Base-by-base conservation (phyloP, 30 jellyfish, hydroid and myxozoan genomes). In the Aurelia sp. region DNA sequence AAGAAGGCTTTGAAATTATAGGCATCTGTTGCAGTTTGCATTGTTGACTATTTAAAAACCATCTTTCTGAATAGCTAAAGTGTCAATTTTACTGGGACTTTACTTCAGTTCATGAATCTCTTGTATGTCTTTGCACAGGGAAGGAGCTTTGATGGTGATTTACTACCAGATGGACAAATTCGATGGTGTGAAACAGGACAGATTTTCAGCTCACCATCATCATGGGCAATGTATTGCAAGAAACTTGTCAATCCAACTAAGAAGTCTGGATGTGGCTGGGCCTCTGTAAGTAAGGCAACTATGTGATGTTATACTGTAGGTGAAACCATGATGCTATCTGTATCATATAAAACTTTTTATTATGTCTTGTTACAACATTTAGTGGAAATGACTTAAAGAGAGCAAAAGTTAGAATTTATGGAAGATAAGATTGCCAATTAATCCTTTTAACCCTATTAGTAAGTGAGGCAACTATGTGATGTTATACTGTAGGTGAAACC, bases 191-290 rank as follows among this genome's bases (percentile, higher is more conserved):
- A 94, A 75, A 93, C 94, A 17, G 93, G 90, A 20, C 95, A 78
- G 30, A 89, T 88, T 30, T 94, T 94, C 84, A 94, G 99, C 75
- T 94, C 99, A 4, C 99, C 99, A 41, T 94, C 99, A 51, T 96
- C 99, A 11, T 94, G 99, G 99, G 99, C 99, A 21, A 94, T 94
- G 99, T 73, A 84, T 67, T 94, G 99, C 90, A 94, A 94, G 85
- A 89, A 94, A 66, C 92, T 89, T 82, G 97, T 94, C 60, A 94
- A 94, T 81, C 99, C 99, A 15, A 97, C 91, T 31, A 94, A 94
- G 70, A 94, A 94, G 75, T 94, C 99, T 55, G 99, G 99, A 19
- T 94, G 99, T 89, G 99, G 99, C 40, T 94, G 99, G 99, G 99
- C 99, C 2, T 94, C 99, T 1, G 99, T 94, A 66, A 84, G 98